These are phyloP conservation scores for Hymenopus coronatus DNA, from an alignment of 2,888 invertebrate genomes.

Conservation along the genomic window DNA sequence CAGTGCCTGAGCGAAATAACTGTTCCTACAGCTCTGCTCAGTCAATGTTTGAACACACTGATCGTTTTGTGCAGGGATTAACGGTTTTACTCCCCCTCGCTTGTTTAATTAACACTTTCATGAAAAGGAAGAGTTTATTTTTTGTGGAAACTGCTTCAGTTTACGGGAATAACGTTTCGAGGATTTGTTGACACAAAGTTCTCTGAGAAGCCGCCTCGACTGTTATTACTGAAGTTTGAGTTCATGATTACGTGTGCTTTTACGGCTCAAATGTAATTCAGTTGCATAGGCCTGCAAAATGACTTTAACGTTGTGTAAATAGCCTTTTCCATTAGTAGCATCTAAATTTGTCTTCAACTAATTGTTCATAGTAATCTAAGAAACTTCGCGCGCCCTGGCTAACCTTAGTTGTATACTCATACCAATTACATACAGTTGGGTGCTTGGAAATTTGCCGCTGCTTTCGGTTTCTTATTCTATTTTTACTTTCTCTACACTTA, in stretches of 20 bases:
- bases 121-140: background rate
- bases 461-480: too few species aligned
- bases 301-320: too few species aligned
- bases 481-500: too few species aligned
- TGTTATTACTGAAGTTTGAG: background rate
- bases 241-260: background rate
- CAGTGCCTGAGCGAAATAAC: background rate
- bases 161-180: background rate
- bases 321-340: too few species aligned
- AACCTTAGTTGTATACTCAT: too few species aligned
- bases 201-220: background rate
- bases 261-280: too few species aligned
- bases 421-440: too few species aligned
- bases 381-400: too few species aligned
- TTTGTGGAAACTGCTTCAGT: background rate
- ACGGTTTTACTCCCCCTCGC: background rate
- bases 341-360: too few species aligned
- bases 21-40: background rate
- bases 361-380: too few species aligned
- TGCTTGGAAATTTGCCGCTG: too few species aligned
- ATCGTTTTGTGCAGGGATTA: background rate
- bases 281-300: too few species aligned
- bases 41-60: background rate
- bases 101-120: background rate
- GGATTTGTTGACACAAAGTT: background rate